A percentile compares a stretch with the other conserved stretches of the same genome.
Conservation (phyloP, 2,113 vertebrate species). For the Proteles cristata region DNA sequence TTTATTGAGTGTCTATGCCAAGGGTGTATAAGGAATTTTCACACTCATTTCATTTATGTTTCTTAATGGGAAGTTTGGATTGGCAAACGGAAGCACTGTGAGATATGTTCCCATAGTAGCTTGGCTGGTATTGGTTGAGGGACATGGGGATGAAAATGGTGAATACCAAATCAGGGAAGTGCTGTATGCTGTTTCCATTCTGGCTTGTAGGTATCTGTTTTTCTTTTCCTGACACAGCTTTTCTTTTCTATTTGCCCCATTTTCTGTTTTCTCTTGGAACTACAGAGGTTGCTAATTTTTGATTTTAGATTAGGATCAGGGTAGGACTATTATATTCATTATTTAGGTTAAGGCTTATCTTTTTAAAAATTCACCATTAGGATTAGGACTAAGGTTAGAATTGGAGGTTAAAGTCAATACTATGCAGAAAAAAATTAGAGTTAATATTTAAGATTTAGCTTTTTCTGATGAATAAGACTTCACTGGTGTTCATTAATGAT, state of each 20-base stretch:
- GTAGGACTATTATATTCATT: neutral
- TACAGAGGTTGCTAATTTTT: neutral
- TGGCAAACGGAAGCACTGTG: neutral
- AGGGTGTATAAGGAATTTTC: neutral
- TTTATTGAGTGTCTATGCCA: neutral
- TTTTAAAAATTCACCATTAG: neutral
- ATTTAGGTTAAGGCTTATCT: neutral
- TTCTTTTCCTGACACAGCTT: neutral
- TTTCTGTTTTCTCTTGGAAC: slow-evolving; percentile 2
- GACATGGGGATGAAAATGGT: neutral
- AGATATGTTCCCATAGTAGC: neutral
- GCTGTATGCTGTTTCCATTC: neutral
- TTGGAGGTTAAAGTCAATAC: neutral
- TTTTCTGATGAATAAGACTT: neutral
- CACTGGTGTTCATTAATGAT: neutral
- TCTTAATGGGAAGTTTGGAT: neutral
- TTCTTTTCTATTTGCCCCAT: neutral
- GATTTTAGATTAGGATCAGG: neutral
- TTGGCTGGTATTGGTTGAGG: neutral
- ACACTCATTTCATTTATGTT: neutral
- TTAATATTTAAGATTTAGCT: neutral
- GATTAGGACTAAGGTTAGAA: neutral
- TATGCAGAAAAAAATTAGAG: neutral
- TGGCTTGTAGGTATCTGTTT: neutral
- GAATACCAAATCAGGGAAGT: neutral